Conservation (phyloP, 2,113 vertebrate genomes). For the Salminus brasiliensis region DNA sequence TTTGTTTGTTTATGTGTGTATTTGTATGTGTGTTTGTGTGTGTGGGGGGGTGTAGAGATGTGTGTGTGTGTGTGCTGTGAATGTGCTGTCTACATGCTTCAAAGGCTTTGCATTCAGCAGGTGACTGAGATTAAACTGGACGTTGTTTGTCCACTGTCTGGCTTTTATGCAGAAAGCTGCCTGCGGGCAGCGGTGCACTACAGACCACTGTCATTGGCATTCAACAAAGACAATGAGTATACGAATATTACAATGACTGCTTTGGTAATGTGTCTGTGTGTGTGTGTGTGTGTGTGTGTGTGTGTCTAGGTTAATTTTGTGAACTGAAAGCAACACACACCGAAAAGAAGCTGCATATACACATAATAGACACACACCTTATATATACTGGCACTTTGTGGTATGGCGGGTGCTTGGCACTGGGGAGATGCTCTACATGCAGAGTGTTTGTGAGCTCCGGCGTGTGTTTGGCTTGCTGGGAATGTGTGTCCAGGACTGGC, state of each 20-base stretch:
- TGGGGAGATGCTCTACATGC: constrained; percentile 58
- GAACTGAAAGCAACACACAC: constrained; percentile 12
- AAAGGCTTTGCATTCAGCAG: background rate
- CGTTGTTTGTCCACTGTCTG: constrained; percentile 43
- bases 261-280: constrained; percentile 13
- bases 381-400: constrained; percentile 67
- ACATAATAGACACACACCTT: constrained; percentile 64
- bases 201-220: constrained; percentile 24
- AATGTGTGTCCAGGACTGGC: constrained; percentile 59
- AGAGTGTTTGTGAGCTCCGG: constrained; percentile 46
- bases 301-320: background rate
- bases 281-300: background rate
- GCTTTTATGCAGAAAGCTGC: constrained; percentile 39
- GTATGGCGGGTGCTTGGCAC: constrained; percentile 55
- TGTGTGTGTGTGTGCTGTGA: too few relatives aligned
- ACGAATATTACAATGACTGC: background rate
- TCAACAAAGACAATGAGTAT: constrained; percentile 11
- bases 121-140: constrained; percentile 17
- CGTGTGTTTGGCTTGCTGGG: constrained; percentile 15
- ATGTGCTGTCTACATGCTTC: background rate
- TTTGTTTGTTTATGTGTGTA: background rate
- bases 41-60: too few relatives aligned
- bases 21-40: background rate
- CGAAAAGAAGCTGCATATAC: constrained; percentile 24
- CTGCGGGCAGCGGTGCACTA: constrained; percentile 20